Conservation (phyloP, 2,797 vertebrate species). For the Hemitrygon akajei region DNA sequence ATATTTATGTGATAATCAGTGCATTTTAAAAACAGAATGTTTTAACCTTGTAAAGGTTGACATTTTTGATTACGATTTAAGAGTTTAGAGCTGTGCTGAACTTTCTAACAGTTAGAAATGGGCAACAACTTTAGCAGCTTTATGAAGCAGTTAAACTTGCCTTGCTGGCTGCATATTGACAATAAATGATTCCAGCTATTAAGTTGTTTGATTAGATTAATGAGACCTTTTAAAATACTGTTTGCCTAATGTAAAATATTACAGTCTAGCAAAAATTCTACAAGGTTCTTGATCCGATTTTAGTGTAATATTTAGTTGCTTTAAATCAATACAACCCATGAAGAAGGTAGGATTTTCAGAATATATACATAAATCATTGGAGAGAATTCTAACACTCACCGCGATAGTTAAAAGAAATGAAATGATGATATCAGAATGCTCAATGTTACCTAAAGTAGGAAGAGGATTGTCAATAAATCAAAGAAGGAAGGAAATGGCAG, state of each 20-base stretch:
- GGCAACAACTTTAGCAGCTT: no score
- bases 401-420: not conserved
- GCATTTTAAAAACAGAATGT: no score
- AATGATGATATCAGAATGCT: not conserved
- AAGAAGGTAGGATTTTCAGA: not conserved
- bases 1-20: no score
- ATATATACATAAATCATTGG: conserved; percentile 17
- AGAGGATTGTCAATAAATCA: not conserved
- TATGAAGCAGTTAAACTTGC: no score
- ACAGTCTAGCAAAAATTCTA: not conserved
- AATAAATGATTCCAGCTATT: not conserved
- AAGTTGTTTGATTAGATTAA: not conserved
- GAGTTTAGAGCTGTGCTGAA: no score
- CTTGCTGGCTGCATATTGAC: not conserved
- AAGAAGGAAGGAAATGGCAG: not conserved
- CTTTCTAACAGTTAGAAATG: no score
- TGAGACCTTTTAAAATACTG: not conserved
- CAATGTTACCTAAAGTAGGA: conserved; percentile 2
- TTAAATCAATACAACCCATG: not conserved
- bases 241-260: not conserved
- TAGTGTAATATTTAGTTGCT: not conserved
- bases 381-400: not conserved
- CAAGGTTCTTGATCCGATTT: not conserved
- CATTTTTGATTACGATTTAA: no score
- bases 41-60: no score